Evolutionary conservation across 2,888 invertebrate species (phyloP).

Genomic region (Globia sparganii): DNA sequence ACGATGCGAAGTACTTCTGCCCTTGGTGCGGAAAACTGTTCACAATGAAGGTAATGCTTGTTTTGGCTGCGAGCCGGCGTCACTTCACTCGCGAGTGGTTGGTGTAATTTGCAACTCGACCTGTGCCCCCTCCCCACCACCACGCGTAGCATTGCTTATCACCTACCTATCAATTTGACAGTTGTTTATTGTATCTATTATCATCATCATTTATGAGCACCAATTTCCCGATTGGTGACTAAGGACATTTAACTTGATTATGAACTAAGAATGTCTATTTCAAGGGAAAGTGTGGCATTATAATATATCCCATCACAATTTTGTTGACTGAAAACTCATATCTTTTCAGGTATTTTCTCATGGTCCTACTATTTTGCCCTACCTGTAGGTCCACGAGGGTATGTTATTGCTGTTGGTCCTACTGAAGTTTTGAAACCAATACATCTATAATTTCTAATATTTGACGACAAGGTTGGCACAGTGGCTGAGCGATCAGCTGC

Average conservation of each 20-base stretch:
- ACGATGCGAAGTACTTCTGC: conserved; percentile 92
- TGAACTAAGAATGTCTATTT: background rate
- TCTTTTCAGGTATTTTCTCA: no score
- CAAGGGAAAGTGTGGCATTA: background rate
- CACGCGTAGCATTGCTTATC: conserved; percentile 60
- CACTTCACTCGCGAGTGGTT: conserved; percentile 26
- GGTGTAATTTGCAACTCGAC: conserved; percentile 52
- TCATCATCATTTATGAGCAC: conserved; percentile 1
- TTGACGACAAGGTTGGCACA: no score
- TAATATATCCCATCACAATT: background rate
- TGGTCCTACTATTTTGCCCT: no score
- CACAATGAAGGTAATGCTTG: conserved; percentile 90
- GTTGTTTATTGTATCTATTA: conserved; percentile 28
- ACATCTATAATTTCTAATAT: no score
- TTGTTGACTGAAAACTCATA: background rate
- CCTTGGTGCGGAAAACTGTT: conserved; percentile 93
- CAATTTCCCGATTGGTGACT: background rate
- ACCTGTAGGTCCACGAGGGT: no score
- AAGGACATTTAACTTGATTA: background rate
- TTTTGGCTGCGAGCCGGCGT: conserved; percentile 3
- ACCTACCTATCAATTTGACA: conserved; percentile 53
- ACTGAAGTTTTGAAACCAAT: no score
- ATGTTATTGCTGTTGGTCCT: no score
- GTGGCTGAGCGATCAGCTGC: no score
- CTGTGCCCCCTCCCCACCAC: conserved; percentile 71